Percentiles rank a stretch among this genome's conserved stretches.
phyloP scores from a whole-genome alignment of 2,797 vertebrate genomes.

The Paguma larvata region DNA sequence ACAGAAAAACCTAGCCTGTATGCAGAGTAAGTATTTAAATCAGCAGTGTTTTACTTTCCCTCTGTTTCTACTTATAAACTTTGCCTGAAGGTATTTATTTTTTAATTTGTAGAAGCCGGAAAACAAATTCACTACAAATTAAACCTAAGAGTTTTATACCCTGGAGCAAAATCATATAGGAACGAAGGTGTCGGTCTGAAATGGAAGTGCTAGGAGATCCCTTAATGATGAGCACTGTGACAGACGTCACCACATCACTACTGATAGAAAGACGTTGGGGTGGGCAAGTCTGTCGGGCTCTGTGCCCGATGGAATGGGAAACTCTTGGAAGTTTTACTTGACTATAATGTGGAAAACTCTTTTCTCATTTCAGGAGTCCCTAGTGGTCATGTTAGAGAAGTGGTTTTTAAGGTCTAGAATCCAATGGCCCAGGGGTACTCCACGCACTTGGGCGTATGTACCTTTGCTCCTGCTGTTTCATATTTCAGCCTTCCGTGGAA shows the following conservation, averaged over 20 bases:
- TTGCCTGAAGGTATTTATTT: conserved; percentile 16
- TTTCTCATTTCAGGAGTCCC: not conserved
- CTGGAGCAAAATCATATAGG: not conserved
- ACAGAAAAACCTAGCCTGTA: not conserved
- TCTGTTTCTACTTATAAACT: conserved; percentile 29
- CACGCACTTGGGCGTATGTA: rapidly evolving
- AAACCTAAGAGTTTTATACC: not conserved
- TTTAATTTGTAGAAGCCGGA: conserved; percentile 12
- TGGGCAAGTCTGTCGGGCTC: not conserved
- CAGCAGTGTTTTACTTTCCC: conserved; percentile 18
- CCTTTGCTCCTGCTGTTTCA: rapidly evolving
- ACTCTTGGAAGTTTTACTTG: not conserved
- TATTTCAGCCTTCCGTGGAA: not conserved
- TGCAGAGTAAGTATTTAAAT: conserved; percentile 29
- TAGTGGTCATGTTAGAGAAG: not conserved
- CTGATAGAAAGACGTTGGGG: too few species aligned
- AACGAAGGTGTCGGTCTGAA: not conserved
- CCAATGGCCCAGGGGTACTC: not conserved
- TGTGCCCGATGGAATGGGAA: not conserved
- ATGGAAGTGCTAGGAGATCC: not conserved
- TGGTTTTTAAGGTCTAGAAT: not conserved
- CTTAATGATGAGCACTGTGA: not conserved
- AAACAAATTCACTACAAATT: not conserved
- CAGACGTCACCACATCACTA: rapidly evolving
- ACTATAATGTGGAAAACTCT: not conserved